phyloP scores from a whole-genome alignment of 2,888 invertebrate genomes.

The Himalopsyche japonica region DNA sequence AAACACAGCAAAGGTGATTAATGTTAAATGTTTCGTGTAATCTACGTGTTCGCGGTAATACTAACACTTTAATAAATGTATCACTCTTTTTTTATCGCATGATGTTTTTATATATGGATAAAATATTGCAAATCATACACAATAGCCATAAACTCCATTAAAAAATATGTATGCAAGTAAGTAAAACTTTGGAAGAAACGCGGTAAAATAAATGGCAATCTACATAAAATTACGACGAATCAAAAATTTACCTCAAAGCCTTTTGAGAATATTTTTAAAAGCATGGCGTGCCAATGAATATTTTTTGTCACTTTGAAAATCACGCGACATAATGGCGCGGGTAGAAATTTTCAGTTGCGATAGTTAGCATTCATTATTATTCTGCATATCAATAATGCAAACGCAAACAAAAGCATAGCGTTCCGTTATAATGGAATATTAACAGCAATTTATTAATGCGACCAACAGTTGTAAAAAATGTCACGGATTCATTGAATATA shows the following conservation, averaged over 20 bases:
- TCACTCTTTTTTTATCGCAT: too few species aligned
- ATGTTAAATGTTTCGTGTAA: too few species aligned
- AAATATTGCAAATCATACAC: neutral
- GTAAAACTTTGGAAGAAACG: neutral
- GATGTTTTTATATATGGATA: neutral
- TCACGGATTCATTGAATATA: too few species aligned
- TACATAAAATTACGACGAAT: neutral
- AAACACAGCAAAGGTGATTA: too few species aligned
- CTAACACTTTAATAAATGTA: too few species aligned
- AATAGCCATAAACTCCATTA: neutral
- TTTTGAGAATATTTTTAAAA: neutral
- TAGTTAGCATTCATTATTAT: neutral
- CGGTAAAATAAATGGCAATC: neutral
- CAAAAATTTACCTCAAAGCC: neutral
- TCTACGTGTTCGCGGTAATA: too few species aligned
- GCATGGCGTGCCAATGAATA: neutral
- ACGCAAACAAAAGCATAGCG: neutral
- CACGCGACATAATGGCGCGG: neutral
- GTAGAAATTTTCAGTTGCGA: neutral
- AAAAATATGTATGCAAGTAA: neutral
- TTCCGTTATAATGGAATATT: too few species aligned
- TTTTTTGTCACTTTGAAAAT: neutral
- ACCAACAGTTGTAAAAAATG: too few species aligned
- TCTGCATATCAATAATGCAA: neutral
- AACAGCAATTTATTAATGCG: too few species aligned